Percentiles rank a stretch among this genome's conserved stretches.
Conservation (phyloP, 2,888 invertebrate genomes). For the Polydrusus pterygomalis region DNA sequence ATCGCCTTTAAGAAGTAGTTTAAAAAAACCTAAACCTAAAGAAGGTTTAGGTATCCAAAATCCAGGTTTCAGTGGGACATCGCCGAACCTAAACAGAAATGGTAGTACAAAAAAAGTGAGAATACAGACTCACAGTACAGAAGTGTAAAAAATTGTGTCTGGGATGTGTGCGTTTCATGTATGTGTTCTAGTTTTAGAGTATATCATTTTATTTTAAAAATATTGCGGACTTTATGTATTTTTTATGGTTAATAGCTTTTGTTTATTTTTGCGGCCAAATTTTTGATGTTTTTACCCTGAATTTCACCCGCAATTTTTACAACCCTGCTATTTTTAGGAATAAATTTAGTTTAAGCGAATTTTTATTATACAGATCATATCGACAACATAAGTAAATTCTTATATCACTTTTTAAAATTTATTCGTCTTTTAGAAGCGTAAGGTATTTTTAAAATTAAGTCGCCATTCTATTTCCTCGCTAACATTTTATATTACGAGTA, state of each 20-base stretch:
- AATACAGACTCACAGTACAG: conserved; percentile 93
- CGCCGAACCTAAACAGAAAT: conserved; percentile 87
- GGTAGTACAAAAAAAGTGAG: conserved; percentile 93
- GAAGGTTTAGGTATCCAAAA: conserved; percentile 87
- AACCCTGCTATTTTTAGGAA: no score
- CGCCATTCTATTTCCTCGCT: no score
- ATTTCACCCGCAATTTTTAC: no score
- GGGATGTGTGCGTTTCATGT: neutral
- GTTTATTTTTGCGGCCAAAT: no score
- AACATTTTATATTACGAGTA: no score
- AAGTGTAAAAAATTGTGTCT: conserved; percentile 76
- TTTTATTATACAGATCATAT: no score
- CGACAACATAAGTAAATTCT: no score
- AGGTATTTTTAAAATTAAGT: no score
- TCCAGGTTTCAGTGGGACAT: conserved; percentile 88
- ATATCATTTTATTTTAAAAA: neutral
- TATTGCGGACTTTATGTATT: neutral
- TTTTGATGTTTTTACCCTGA: neutral
- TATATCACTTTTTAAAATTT: no score
- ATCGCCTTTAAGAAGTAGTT: conserved; percentile 85
- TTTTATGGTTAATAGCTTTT: no score
- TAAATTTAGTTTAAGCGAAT: no score
- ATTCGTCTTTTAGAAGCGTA: no score
- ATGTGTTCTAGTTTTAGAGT: conserved; percentile 1
- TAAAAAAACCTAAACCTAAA: conserved; percentile 81